Percentiles rank a stretch among this genome's conserved stretches.
phyloP scores from a whole-genome alignment of 2,888 invertebrate genomes.

The Mylabris sibirica region DNA sequence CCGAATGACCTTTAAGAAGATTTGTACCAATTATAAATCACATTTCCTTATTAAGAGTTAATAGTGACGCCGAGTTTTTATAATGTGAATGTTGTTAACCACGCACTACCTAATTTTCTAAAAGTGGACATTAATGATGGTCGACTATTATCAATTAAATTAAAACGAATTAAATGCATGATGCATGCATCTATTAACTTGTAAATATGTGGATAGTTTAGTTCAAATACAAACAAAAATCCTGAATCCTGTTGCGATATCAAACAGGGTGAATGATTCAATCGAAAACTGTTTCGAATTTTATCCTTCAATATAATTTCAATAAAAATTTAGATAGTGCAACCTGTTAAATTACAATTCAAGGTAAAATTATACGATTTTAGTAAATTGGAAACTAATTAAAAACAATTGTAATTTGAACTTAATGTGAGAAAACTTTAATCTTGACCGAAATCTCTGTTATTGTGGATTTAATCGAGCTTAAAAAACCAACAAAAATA shows the following conservation, averaged over 20 bases:
- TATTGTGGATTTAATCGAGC: too few relatives aligned
- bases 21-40: background rate
- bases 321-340: background rate
- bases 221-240: background rate
- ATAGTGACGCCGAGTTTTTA: background rate
- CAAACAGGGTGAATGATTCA: too few relatives aligned
- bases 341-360: background rate
- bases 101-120: conserved; percentile 11
- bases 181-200: background rate
- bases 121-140: background rate
- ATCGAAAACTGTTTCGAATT: too few relatives aligned
- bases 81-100: background rate
- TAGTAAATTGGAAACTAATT: background rate
- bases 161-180: background rate
- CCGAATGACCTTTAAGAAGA: background rate
- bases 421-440: background rate
- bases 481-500: too few relatives aligned
- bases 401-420: background rate
- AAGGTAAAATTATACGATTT: background rate
- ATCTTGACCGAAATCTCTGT: too few relatives aligned
- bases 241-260: background rate
- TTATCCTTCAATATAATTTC: background rate
- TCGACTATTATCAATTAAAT: conserved; percentile 5
- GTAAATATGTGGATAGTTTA: background rate
- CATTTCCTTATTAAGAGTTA: background rate